A percentile compares a stretch with the other conserved stretches of the same genome.
Evolutionary conservation across 2,888 invertebrate species (phyloP).

Genomic region (Cyclophora albipunctata): DNA sequence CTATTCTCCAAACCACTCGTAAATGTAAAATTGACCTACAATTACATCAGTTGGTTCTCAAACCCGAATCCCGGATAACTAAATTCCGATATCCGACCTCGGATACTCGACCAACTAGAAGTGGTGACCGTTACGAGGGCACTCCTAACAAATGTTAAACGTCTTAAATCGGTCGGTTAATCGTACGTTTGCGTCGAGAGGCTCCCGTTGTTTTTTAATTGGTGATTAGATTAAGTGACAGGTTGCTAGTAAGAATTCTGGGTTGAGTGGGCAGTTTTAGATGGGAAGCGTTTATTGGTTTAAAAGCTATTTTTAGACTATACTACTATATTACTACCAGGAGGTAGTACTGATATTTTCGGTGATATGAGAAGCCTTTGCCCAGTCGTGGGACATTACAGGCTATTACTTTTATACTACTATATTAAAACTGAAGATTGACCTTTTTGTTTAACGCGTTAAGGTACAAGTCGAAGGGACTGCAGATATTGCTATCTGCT

Average conservation of each 20-base stretch:
- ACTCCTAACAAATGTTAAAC: conserved; percentile 28
- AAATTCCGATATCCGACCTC: conserved; percentile 47
- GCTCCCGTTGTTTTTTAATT: conserved; percentile 52
- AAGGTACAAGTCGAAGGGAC: too few species aligned
- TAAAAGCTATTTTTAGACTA: too few species aligned
- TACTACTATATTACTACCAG: too few species aligned
- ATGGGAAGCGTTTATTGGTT: too few species aligned
- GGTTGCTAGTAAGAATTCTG: conserved; percentile 34
- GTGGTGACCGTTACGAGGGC: conserved; percentile 34
- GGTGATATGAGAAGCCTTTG: too few species aligned
- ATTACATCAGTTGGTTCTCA: conserved; percentile 18
- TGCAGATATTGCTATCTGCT: too few species aligned
- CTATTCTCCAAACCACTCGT: conserved; percentile 5
- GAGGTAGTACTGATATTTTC: too few species aligned
- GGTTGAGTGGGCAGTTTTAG: conserved; percentile 22
- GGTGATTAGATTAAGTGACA: conserved; percentile 45
- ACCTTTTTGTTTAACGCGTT: too few species aligned
- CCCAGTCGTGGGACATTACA: too few species aligned
- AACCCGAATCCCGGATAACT: conserved; percentile 40
- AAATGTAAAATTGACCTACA: conserved; percentile 19
- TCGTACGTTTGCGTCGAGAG: conserved; percentile 33
- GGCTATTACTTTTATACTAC: too few species aligned
- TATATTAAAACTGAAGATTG: too few species aligned
- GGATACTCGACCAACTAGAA: conserved; percentile 47
- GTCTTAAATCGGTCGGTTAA: conserved; percentile 30